phyloP scores from a whole-genome alignment of 2,113 vertebrate species.

The Sisor rabdophorus region DNA sequence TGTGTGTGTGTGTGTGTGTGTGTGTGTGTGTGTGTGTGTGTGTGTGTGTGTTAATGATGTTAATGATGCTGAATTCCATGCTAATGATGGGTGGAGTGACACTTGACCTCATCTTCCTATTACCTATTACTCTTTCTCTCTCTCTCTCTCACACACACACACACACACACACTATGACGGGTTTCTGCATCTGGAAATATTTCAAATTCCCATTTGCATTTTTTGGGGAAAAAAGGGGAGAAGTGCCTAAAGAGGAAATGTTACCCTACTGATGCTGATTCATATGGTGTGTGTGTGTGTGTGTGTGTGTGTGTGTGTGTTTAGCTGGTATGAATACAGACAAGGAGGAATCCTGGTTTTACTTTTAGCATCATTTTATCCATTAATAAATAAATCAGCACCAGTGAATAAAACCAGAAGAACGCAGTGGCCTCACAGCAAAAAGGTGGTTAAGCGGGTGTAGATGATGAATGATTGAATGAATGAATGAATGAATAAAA shows the following conservation, averaged over 20 bases:
- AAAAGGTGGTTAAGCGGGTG: no score
- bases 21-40: slow-evolving; percentile 22
- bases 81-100: slow-evolving; percentile 12
- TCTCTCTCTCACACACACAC: slow-evolving; percentile 8
- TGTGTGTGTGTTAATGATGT: no score
- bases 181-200: slow-evolving; percentile 32
- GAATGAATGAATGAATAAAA: no score
- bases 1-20: slow-evolving; percentile 8
- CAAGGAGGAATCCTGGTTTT: no score
- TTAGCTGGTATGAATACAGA: no score
- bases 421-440: no score
- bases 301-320: no score
- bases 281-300: background rate
- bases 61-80: slow-evolving; percentile 7
- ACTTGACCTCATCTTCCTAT: slow-evolving; percentile 22
- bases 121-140: no score
- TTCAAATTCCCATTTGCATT: slow-evolving; percentile 26
- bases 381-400: no score
- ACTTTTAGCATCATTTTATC: no score
- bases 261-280: background rate
- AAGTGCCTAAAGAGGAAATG: background rate
- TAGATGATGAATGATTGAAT: no score
- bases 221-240: background rate
- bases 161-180: background rate
- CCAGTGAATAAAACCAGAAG: no score